Base-by-base conservation (phyloP, 2,888 invertebrate genomes). In the Lasioglossum malachurum region DNA sequence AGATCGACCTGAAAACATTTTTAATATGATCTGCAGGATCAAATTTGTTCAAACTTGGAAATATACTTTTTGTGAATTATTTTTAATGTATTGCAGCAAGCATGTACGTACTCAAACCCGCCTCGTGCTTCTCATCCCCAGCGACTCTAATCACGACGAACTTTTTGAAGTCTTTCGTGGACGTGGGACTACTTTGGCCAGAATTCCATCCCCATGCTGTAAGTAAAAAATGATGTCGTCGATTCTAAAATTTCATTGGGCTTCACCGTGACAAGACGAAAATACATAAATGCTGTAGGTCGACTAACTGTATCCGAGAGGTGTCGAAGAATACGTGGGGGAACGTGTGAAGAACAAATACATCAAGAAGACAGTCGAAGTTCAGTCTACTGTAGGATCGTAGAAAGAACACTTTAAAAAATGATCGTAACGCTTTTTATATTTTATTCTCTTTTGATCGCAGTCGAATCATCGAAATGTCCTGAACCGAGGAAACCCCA, bases 91-190 rank as follows among this genome's bases (percentile, higher is more conserved):
- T 71, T 19, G 19, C 12, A 35, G 5, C 27, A 49, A 27, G 38
- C n/a, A 78, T 67, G 78, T 87, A 93, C 94, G 84, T 89, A 95
- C 95, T 95, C 38, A 95, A 89, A 57, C 95, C 95, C 53, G 94
- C 94, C 78, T 95, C 95, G 67, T 96, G 95, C 88, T 96, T 96
- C 82, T 96, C 96, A 86, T 96, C 96, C 41, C 96, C 96, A 2
- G 96, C 96, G 82, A 97, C 96, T 87, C 96, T 95, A 80, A 97
- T 96, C 1, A 97, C 97, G 41, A 97, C 97, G 92, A 97, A 96
- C 90, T 96, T 96, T 91, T 97, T 97, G 87, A 96, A 96, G 94
- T 97, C 97, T 90, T 96, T 96, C 2, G 95, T 95, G 46, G 95
- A 95, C 23, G 95, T 96, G 44, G 96, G 96, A 90, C 96, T 96